Evolutionary conservation across 2,113 vertebrate species (phyloP).

Genomic region (Lophochroa leadbeateri): DNA sequence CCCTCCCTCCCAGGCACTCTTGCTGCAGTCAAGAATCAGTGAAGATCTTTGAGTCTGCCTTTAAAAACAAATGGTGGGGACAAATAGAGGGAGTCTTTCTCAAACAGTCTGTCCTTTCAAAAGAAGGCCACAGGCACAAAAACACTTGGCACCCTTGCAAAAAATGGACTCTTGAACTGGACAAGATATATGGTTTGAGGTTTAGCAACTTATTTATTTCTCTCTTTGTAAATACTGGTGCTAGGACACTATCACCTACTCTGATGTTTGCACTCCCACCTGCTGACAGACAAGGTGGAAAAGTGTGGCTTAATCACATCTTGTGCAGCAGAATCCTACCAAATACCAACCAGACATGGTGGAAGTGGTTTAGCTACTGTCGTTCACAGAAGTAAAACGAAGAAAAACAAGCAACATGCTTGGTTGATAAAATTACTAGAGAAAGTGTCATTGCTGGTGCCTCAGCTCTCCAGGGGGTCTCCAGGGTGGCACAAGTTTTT

Average conservation of each 20-base stretch:
- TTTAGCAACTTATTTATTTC: constrained; percentile 50
- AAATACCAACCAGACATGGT: not conserved
- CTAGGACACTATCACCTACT: constrained; percentile 10
- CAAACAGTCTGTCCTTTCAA: not conserved
- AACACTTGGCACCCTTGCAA: not conserved
- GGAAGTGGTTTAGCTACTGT: not conserved
- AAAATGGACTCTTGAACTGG: constrained; percentile 45
- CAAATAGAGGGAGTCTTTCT: not conserved
- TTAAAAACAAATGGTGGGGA: not conserved
- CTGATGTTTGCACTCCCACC: constrained; percentile 3
- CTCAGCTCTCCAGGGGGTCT: not conserved
- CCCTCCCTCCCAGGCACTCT: not conserved
- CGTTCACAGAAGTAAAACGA: not conserved
- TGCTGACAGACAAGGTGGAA: not conserved
- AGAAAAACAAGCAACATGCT: not conserved
- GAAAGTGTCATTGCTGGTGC: not conserved
- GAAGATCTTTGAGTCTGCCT: not conserved
- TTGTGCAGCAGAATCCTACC: not conserved
- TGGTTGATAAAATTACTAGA: not conserved
- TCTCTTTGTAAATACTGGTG: constrained; percentile 33
- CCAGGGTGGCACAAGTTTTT: not conserved
- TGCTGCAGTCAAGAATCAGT: not conserved
- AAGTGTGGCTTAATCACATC: not conserved
- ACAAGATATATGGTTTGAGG: not conserved
- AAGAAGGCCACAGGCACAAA: not conserved